Percentiles rank a stretch among this genome's conserved stretches.
Conservation (phyloP, 2,113 vertebrate genomes). For the Numenius arquata region DNA sequence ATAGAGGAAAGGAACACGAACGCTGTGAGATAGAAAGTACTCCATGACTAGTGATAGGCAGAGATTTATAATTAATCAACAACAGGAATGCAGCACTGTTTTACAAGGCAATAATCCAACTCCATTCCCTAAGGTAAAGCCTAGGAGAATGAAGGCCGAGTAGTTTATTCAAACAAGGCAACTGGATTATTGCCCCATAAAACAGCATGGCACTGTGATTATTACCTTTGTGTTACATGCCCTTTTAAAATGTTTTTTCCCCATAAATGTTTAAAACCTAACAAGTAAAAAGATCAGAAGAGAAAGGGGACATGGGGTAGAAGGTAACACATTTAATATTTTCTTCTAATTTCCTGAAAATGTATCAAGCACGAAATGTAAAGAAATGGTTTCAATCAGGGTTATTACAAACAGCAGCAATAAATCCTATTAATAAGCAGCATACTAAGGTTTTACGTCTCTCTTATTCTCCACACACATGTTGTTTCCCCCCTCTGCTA, state of each 20-base stretch:
- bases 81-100: conserved; percentile 1
- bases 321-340: neutral
- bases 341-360: conserved; percentile 12
- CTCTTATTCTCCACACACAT: neutral
- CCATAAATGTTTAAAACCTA: conserved; percentile 56
- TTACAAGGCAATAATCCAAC: conserved; percentile 64
- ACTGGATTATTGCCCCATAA: conserved; percentile 63
- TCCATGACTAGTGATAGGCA: neutral
- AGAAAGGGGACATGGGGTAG: neutral
- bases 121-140: conserved; percentile 30
- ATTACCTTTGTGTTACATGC: conserved; percentile 55
- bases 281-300: conserved; percentile 10
- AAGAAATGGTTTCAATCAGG: neutral
- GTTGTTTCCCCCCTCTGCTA: neutral
- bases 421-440: conserved; percentile 53
- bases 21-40: neutral
- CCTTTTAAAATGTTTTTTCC: conserved; percentile 38
- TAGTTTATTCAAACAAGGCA: conserved; percentile 61
- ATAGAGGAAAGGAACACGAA: neutral
- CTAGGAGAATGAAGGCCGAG: conserved; percentile 37
- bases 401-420: neutral
- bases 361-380: neutral
- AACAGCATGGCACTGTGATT: conserved; percentile 51
- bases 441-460: neutral
- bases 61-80: conserved; percentile 59